Evolutionary conservation across 2,888 invertebrate genomes (phyloP), one percentile per base, ranked within the genome.

Genomic region (Amiota communis): DNA sequence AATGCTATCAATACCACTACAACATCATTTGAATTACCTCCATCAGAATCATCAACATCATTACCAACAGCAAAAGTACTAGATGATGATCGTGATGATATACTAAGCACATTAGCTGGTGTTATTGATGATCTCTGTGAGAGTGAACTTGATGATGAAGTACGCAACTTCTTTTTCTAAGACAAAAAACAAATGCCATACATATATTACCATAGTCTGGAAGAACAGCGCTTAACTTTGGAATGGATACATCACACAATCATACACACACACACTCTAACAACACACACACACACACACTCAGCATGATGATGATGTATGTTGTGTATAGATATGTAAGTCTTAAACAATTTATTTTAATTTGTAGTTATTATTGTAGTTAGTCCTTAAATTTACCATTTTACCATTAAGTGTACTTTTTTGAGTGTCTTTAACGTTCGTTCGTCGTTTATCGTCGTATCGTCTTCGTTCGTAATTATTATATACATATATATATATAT

Each of bases 81-180:
- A 8, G 36, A 36, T 36, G 36, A 36, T 36, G 87, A 87, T 70
- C 79, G 77, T 36, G 76, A 81, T 23, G 81, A 83, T 69, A 77
- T 80, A 59, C 81, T 83, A 74, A 76, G 81, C 15, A 75, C 83
- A 49, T 77, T 83, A 74, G 81, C 82, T 6, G 77, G 80, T n/a
- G 84, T 81, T 6, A 81, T 82, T 59, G 80, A 83, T 74, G 84
- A 82, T 75, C 77, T 83, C 63, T 80, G 81, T 67, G 84, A 82
- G 74, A 76, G 74, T 75, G 84, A 83, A 57, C 75, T 83, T 77
- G 83, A 83, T 72, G 83, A 87, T 74, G 87, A 87, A 80, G 87
- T 87, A 72, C 81, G 86, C 70, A 86, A 84, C 78, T 87, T 87
- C 80, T 87, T 87, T 80, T 86, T 87, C 78, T 87, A 87, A 81